Percentiles rank a stretch among this genome's conserved stretches.
phyloP scores from a whole-genome alignment of 1,140 invertebrate species.

The Papilio aristodemus region DNA sequence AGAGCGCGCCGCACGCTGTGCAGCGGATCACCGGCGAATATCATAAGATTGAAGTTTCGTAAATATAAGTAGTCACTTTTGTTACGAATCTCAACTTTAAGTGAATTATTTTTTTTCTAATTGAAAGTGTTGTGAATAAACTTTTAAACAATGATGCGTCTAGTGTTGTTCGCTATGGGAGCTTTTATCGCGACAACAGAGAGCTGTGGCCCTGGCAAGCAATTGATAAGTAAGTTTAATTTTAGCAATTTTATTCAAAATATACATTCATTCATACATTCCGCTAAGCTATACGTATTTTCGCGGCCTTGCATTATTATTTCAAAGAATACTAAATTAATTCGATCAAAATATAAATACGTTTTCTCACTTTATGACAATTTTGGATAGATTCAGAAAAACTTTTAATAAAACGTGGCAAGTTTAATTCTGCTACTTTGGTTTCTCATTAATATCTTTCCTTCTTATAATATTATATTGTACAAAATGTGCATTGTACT shows the following conservation, averaged over 20 bases:
- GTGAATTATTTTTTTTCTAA: constrained; percentile 64
- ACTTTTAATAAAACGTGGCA: neutral
- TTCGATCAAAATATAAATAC: neutral
- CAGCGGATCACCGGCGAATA: constrained; percentile 69
- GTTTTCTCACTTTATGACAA: neutral
- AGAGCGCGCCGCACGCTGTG: constrained; percentile 73
- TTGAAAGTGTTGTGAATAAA: constrained; percentile 72
- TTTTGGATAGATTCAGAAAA: neutral
- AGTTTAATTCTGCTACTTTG: neutral
- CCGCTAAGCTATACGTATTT: too few species aligned
- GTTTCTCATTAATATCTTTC: neutral
- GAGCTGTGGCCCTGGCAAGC: constrained; percentile 71
- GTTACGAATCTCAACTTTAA: constrained; percentile 75
- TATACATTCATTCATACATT: neutral
- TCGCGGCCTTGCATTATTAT: neutral
- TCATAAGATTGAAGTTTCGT: constrained; percentile 73
- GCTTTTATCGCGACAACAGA: constrained; percentile 69
- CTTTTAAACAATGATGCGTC: constrained; percentile 69
- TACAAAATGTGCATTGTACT: too few species aligned
- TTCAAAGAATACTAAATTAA: neutral
- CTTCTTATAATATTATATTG: too few species aligned
- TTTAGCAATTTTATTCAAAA: neutral
- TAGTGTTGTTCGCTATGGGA: constrained; percentile 78
- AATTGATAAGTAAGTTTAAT: constrained; percentile 68
- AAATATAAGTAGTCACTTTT: constrained; percentile 74